A percentile compares a stretch with the other conserved stretches of the same genome.
Evolutionary conservation across 2,888 invertebrate species (phyloP).

Genomic region (Euplexia lucipara): DNA sequence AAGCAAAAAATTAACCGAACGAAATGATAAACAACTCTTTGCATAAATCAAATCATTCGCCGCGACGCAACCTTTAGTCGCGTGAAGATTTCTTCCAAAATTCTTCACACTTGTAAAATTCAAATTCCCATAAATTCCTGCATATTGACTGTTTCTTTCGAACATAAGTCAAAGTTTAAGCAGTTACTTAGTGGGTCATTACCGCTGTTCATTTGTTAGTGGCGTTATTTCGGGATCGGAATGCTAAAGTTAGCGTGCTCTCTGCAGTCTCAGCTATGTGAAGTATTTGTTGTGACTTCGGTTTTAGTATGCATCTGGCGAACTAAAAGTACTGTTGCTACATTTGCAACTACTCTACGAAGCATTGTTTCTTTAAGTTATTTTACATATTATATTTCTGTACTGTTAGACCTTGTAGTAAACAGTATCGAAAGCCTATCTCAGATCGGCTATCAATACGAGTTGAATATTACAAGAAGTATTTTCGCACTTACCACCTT

Average conservation of each 20-base stretch:
- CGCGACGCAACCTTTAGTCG: not conserved
- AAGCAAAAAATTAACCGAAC: not conserved
- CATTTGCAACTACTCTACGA: not conserved
- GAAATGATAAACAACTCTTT: not conserved
- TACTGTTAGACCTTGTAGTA: too few relatives aligned
- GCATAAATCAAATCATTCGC: not conserved
- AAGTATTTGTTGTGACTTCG: constrained; percentile 67
- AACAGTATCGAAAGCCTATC: too few relatives aligned
- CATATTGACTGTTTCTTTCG: constrained; percentile 34
- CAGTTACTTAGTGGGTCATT: constrained; percentile 63
- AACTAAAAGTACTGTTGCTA: constrained; percentile 17
- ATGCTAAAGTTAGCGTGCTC: constrained; percentile 56
- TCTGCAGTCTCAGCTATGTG: constrained; percentile 48
- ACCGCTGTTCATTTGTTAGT: constrained; percentile 59
- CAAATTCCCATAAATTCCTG: constrained; percentile 41
- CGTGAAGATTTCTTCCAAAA: constrained; percentile 18
- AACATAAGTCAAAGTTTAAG: constrained; percentile 50
- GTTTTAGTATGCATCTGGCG: constrained; percentile 55
- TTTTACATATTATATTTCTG: constrained; percentile 5
- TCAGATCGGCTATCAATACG: not conserved
- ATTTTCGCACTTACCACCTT: too few relatives aligned
- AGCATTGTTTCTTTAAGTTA: not conserved
- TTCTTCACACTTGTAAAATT: constrained; percentile 29
- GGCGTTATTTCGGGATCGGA: constrained; percentile 70
- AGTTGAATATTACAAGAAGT: too few relatives aligned